Evolutionary conservation across 2,888 invertebrate genomes (phyloP).

Genomic region (Orthosia gothica): DNA sequence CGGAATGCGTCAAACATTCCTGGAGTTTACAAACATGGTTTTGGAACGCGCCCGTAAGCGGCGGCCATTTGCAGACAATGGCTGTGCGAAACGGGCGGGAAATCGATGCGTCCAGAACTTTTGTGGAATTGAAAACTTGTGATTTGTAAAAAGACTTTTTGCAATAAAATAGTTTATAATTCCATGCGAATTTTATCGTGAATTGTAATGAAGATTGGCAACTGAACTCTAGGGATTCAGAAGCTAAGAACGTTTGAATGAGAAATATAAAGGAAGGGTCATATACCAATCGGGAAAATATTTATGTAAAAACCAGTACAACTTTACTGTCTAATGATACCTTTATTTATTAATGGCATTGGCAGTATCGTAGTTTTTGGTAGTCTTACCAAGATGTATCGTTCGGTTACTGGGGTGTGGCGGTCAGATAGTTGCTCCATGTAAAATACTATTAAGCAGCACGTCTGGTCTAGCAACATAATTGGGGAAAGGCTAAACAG

Average conservation of each 20-base stretch:
- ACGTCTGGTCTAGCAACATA: no score
- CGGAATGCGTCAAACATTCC: constrained; percentile 76
- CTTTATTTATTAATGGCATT: neutral
- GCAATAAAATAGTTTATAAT: constrained; percentile 9
- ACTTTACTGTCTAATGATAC: neutral
- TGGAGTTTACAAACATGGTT: constrained; percentile 73
- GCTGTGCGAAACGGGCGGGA: constrained; percentile 78
- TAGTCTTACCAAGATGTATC: no score
- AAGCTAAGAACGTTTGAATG: neutral
- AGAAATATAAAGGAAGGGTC: neutral
- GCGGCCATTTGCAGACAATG: constrained; percentile 89
- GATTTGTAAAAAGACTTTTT: constrained; percentile 42
- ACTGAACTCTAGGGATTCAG: neutral
- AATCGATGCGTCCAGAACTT: constrained; percentile 80
- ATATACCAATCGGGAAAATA: neutral
- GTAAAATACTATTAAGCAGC: no score
- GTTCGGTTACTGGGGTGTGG: no score
- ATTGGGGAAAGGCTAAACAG: no score
- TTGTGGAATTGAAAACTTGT: constrained; percentile 70
- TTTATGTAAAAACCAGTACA: neutral
- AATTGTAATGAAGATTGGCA: neutral
- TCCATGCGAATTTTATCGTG: neutral
- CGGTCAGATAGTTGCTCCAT: no score
- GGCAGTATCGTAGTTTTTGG: no score
- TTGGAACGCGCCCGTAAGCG: constrained; percentile 82